Base-by-base conservation (phyloP, 2,888 invertebrate genomes). In the Cheilosia urbana region DNA sequence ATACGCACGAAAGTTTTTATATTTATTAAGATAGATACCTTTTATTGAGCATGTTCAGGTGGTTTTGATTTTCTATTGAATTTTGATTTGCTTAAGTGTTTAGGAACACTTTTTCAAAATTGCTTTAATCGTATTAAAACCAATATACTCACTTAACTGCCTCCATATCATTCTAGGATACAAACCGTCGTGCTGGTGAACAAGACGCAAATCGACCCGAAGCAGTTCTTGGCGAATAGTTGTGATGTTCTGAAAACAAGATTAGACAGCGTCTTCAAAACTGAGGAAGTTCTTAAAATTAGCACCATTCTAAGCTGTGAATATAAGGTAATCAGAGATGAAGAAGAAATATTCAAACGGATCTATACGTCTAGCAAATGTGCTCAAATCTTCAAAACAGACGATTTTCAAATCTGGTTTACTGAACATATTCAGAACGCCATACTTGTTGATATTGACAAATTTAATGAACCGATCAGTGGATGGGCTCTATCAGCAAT, bases 401-500 rank as follows among this genome's bases (percentile, higher is more conserved):
- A 42, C 27, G 42, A 68, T 30, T 42, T 42, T 4, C 2, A 24
- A 13, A 42, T 7, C 5, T 68, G 53, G 53, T 68, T 42, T 42
- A 2, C 9, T 19, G 30, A 42, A 15, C 5, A 30, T 9, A n/a
- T 68, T 27, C 15, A 42, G 7, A 13, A 13, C 4, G 4, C 7
- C 34, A 15, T 53, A 53, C 15, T n/a, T 68, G 1, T 37, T 65
- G 0, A n/a, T 5, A 37, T 9, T 4, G 30, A 21, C 24, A 40
- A 55, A 9, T 42, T 42, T 13, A 24, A 55, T 17, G n/a, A 40
- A 7, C 19, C 4, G 27, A 4, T 13, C 6, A 68, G 42, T 15
- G 68, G 68, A 27, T 68, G 68, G 68, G 17, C 55, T 0, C 21
- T 68, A 24, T 66, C 65, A 40, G 51, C 37, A 51, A 21, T 66